Conservation (phyloP, 2,888 invertebrate genomes). For the Cancer borealis region DNA sequence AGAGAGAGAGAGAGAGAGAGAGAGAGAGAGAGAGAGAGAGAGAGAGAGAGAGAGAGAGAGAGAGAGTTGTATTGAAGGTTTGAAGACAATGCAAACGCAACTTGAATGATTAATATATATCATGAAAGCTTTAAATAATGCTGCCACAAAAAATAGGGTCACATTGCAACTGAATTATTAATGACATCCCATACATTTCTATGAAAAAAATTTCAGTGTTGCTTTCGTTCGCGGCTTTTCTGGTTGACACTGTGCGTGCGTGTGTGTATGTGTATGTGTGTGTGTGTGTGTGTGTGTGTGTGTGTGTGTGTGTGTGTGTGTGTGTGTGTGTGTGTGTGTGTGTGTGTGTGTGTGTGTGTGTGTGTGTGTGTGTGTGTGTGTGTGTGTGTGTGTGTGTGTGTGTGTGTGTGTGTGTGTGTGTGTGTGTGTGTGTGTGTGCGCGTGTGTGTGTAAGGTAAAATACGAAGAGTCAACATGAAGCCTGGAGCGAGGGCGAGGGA, state of each 20-base stretch:
- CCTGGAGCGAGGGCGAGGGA: constrained; percentile 31
- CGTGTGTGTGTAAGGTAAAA: background rate
- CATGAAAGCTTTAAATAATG: background rate
- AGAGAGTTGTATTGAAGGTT: background rate
- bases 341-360: no score
- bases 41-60: constrained; percentile 28
- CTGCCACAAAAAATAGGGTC: background rate
- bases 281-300: no score
- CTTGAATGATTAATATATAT: background rate
- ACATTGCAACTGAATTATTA: no score
- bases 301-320: no score
- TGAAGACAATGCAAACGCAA: background rate
- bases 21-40: constrained; percentile 47
- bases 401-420: background rate
- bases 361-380: no score
- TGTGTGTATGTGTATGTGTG: no score
- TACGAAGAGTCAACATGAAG: background rate
- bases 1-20: constrained; percentile 49
- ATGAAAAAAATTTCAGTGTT: background rate
- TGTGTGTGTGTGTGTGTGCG: constrained; percentile 20
- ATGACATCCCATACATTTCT: no score
- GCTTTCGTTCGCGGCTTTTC: background rate
- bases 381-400: no score
- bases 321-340: no score
- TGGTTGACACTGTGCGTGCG: no score